These are phyloP conservation scores for Glossophaga mutica DNA, from an alignment of 2,797 vertebrate species.

Conservation along the genomic window DNA sequence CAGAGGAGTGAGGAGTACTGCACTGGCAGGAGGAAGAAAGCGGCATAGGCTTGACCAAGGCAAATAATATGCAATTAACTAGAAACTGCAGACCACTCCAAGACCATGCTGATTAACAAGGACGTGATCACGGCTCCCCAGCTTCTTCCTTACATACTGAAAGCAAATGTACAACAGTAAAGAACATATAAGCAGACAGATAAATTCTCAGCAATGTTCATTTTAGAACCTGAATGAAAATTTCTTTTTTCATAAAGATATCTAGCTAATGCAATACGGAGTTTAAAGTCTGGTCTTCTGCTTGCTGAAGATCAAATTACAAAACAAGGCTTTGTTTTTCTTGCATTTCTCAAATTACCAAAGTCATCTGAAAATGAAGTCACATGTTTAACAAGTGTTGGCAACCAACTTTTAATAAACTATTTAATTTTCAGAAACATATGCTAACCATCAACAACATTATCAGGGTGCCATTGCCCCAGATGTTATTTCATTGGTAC, in stretches of 20 bases:
- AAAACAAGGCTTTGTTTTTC: slow-evolving; percentile 44
- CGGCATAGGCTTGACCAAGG: background rate
- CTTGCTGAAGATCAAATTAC: slow-evolving; percentile 37
- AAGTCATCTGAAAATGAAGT: slow-evolving; percentile 64
- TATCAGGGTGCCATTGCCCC: slow-evolving; percentile 75
- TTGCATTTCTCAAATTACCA: slow-evolving; percentile 35
- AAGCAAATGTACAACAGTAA: background rate
- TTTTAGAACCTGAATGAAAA: background rate
- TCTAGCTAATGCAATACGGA: background rate
- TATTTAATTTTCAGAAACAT: slow-evolving; percentile 81
- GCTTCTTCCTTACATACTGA: background rate
- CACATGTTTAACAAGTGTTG: slow-evolving; percentile 74
- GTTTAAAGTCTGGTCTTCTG: background rate
- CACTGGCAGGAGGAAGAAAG: background rate
- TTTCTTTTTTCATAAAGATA: background rate
- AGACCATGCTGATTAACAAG: background rate
- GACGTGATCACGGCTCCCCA: background rate
- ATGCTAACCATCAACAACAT: slow-evolving; percentile 86
- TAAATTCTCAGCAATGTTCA: slow-evolving; percentile 22
- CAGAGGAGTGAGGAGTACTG: background rate
- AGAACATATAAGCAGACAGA: background rate
- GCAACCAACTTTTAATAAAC: slow-evolving; percentile 85
- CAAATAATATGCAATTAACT: background rate
- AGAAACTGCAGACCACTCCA: background rate
- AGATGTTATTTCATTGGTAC: slow-evolving; percentile 87